Base-by-base conservation (phyloP, 2,888 invertebrate species). In the Campoletis raptor region DNA sequence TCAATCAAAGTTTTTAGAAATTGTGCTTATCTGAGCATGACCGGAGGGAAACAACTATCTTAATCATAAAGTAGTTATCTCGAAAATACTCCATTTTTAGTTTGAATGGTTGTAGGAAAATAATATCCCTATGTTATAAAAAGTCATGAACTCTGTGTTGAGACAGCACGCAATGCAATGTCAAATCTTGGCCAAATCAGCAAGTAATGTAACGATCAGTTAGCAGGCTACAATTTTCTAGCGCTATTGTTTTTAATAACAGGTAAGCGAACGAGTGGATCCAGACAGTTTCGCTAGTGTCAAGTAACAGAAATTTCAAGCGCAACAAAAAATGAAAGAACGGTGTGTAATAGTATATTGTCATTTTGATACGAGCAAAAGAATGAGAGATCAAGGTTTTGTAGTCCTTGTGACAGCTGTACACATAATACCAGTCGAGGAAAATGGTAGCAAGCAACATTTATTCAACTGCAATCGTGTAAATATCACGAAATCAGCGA, bases 401-500 rank as follows among this genome's bases (percentile, higher is more conserved):
- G 12, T 64, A 24, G n/a, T n/a, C 45, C 12, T 45, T 0, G 9
- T 24, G 7, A 24, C 18, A 69, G 52, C 66, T 52, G 54, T 45
- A 15, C 70, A 36, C 36, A 80, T 30, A 48, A 24, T 21, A 10
- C 9, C n/a, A 15, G 6, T 5, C 54, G 8, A 48, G 48, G 36
- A 70, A 79, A 81, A 72, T 57, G 66, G 36, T 36, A 52, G n/a
- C 45, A 36, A 48, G 40, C 57, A 18, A 42, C 10, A 57, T 85
- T 66, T 18, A 42, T 73, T 67, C 54, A 67, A 81, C 77, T 54
- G 48, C 57, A 52, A 66, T 30, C 18, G 72, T 12, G 45, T 36
- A 54, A 81, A 77, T 73, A 78, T 81, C 30, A 81, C 57, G 9
- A 36, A 72, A 72, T 81, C 77, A 81, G 52, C 72, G n/a, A 81